Evolutionary conservation across 2,888 invertebrate genomes (phyloP).

Genomic region (Cancer borealis): DNA sequence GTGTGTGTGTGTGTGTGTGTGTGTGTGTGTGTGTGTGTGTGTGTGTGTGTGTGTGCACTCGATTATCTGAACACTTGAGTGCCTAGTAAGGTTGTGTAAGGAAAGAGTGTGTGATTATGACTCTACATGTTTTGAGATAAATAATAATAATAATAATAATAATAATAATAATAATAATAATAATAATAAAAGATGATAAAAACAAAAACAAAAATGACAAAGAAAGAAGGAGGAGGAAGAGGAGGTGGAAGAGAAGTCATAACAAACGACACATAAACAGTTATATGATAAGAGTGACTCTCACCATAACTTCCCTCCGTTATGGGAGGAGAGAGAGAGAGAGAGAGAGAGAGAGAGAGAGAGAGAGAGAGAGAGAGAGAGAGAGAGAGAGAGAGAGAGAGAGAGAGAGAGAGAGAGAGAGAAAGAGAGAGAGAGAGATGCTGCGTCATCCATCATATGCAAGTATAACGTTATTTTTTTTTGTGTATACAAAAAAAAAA

Average conservation of each 20-base stretch:
- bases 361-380: neutral
- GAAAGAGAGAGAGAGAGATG: slow-evolving; percentile 15
- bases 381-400: slow-evolving; percentile 39
- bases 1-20: slow-evolving; percentile 20
- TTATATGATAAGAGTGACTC: neutral
- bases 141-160: too few relatives aligned
- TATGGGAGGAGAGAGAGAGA: neutral
- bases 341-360: slow-evolving; percentile 30
- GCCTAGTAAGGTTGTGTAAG: neutral
- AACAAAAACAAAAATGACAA: too few relatives aligned
- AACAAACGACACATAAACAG: neutral
- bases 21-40: slow-evolving; percentile 20
- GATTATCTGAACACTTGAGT: neutral
- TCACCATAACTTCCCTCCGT: too few relatives aligned
- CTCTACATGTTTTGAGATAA: neutral
- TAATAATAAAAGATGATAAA: too few relatives aligned
- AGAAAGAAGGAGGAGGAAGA: neutral
- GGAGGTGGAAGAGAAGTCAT: neutral
- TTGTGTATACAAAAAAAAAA: too few relatives aligned
- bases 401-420: neutral
- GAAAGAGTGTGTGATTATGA: neutral
- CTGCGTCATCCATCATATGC: neutral
- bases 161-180: too few relatives aligned
- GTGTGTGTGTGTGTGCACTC: neutral
- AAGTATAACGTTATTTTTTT: neutral